Conservation (phyloP, 2,113 vertebrate species). For the Oophaga pumilio region DNA sequence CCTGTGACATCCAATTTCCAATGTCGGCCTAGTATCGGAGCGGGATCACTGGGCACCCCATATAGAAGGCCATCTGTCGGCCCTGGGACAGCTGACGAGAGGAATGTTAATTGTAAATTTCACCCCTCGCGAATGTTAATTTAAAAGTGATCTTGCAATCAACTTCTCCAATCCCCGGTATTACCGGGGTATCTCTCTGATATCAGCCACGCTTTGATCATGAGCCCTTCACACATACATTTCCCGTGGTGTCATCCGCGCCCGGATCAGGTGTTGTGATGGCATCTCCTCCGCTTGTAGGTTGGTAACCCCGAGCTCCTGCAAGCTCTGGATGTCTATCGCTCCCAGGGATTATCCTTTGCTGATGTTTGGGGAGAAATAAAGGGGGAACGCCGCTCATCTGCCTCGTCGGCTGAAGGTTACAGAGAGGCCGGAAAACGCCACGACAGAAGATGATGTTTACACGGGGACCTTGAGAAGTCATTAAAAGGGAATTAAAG, state of each 20-base stretch:
- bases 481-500: slow-evolving; percentile 87
- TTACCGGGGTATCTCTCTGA: slow-evolving; percentile 57
- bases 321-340: background rate
- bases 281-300: slow-evolving; percentile 8
- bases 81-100: slow-evolving; percentile 63
- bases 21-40: background rate
- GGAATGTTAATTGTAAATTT: slow-evolving; percentile 66
- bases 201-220: slow-evolving; percentile 53
- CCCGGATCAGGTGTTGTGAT: slow-evolving; percentile 31
- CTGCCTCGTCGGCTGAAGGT: slow-evolving; percentile 69
- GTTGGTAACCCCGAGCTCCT: slow-evolving; percentile 8
- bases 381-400: slow-evolving; percentile 61
- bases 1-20: too few species aligned
- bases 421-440: slow-evolving; percentile 72
- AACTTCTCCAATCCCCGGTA: slow-evolving; percentile 63
- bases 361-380: slow-evolving; percentile 57
- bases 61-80: slow-evolving; percentile 52
- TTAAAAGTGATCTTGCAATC: slow-evolving; percentile 67
- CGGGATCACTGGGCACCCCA: background rate
- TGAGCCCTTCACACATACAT: slow-evolving; percentile 61
- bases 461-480: slow-evolving; percentile 83
- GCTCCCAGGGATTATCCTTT: slow-evolving; percentile 33
- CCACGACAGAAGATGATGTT: slow-evolving; percentile 80
- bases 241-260: slow-evolving; percentile 64
- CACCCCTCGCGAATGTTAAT: slow-evolving; percentile 62